Conservation (phyloP, 1,140 invertebrate species). For the Drosophila prosaltans region DNA sequence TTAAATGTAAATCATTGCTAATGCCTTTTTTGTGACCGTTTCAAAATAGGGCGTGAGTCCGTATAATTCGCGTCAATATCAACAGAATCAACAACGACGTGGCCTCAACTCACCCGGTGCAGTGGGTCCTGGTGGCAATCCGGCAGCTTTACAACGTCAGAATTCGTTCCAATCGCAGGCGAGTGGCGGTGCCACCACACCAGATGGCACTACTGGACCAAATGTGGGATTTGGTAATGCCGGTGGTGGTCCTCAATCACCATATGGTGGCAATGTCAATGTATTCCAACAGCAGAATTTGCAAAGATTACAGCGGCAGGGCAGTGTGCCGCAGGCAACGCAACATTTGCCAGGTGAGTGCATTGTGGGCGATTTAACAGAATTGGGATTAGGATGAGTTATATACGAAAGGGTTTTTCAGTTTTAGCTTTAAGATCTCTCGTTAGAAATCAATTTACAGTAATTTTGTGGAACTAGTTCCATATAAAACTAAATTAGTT, state of each 20-base stretch:
- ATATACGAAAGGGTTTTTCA: too few species aligned
- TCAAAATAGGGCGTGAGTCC: conserved; percentile 64
- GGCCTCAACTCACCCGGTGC: conserved; percentile 85
- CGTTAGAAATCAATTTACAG: too few species aligned
- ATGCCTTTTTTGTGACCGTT: conserved; percentile 33
- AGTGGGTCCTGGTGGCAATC: conserved; percentile 51
- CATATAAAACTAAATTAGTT: neutral
- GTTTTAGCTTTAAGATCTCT: too few species aligned
- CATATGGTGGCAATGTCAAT: conserved; percentile 80
- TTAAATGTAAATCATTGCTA: conserved; percentile 18
- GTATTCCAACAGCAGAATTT: conserved; percentile 79
- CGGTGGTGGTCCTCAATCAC: conserved; percentile 82
- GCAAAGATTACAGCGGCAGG: conserved; percentile 86
- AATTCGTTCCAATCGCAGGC: conserved; percentile 78
- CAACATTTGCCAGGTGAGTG: conserved; percentile 88
- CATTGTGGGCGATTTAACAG: too few species aligned
- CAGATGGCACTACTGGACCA: conserved; percentile 70
- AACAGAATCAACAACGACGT: conserved; percentile 82
- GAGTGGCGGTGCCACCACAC: conserved; percentile 68
- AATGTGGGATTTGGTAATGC: conserved; percentile 57
- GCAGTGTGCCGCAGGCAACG: conserved; percentile 87
- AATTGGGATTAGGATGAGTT: neutral
- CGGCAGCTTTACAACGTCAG: conserved; percentile 64
- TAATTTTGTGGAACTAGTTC: neutral
- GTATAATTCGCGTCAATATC: conserved; percentile 73